A percentile compares a stretch with the other conserved stretches of the same genome.
These are phyloP conservation scores for Lomographa bimaculata DNA, from an alignment of 2,888 invertebrate species.

Conservation along the genomic window DNA sequence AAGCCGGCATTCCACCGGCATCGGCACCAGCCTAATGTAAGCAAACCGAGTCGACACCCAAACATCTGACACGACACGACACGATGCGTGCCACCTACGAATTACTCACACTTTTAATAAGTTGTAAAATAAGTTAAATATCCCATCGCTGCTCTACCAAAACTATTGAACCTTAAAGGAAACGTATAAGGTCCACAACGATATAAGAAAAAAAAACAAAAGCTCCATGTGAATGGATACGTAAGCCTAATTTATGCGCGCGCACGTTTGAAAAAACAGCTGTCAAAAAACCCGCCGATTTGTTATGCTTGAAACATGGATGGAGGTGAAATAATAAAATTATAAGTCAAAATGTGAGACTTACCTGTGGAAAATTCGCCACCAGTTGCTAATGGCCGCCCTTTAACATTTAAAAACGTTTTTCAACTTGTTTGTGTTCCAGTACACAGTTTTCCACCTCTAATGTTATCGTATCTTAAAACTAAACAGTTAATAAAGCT, in stretches of 20 bases:
- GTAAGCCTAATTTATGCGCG: constrained; percentile 52
- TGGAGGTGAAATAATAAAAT: constrained; percentile 8
- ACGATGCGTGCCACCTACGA: too few relatives aligned
- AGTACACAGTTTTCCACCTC: constrained; percentile 66
- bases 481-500: constrained; percentile 50
- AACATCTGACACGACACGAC: constrained; percentile 21
- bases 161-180: constrained; percentile 16
- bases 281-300: constrained; percentile 43
- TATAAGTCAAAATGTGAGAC: constrained; percentile 29
- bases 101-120: constrained; percentile 28
- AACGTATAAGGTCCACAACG: constrained; percentile 22
- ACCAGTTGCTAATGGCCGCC: constrained; percentile 41
- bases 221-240: constrained; percentile 27
- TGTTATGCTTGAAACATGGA: constrained; percentile 10
- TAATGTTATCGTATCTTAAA: constrained; percentile 50
- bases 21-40: constrained; percentile 19
- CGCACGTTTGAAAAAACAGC: constrained; percentile 54
- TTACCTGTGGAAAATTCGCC: constrained; percentile 55
- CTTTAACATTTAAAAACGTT: constrained; percentile 50
- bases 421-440: constrained; percentile 23
- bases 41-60: constrained; percentile 35
- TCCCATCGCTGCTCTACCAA: constrained; percentile 7
- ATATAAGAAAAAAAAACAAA: constrained; percentile 12
- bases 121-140: too few relatives aligned
- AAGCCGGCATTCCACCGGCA: constrained; percentile 45